Base-by-base conservation (phyloP, 1,140 invertebrate genomes). In the Cyphomyrmex costatus region DNA sequence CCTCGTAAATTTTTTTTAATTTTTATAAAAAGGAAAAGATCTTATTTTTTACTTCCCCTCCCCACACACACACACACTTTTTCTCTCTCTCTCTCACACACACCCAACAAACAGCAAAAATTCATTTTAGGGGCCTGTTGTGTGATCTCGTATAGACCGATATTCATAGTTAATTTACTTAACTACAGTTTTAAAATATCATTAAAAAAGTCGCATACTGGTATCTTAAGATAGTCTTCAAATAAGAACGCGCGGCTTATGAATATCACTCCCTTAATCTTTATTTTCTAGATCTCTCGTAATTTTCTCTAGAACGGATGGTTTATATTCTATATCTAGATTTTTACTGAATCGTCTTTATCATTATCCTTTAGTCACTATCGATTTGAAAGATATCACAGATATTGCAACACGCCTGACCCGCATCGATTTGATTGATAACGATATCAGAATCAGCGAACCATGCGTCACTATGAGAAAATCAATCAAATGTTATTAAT, bases 381-480 rank as follows among this genome's bases (percentile, higher is more conserved):
- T 53, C n/a, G 14, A 70, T 27, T 7, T 61, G 3, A 58, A 24
- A 53, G 14, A 27, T 74, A 85, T 85, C 27, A 51, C 3, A 2
- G 21, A 14, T 16, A 12, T 27, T 60, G 8, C n/a, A 51, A 36
- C n/a, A 42, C 19, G n/a, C 16, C n/a, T 3, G 7, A 77, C 33
- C 10, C n/a, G 36, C 21, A 42, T 53, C 14, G 46, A 77, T 78
- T 68, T 21, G 33, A 53, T 53, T 24, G 58, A 85, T 49, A 85
- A 78, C 10, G 27, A 6, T 60, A 83, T 73, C 49, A 30, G 51
- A 12, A 66, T 85, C 19, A 85, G 19, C 24, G 16, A 36, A 84
- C 30, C 36, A 42, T 66, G 46, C 8, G 30, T 77, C 14, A 56
- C 16, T 19, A 27, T 58, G 68, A 36, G 14, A 73, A 83, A 83